Evolutionary conservation across 1,140 invertebrate species (phyloP).

Genomic region (Drosophila rhopaloa): DNA sequence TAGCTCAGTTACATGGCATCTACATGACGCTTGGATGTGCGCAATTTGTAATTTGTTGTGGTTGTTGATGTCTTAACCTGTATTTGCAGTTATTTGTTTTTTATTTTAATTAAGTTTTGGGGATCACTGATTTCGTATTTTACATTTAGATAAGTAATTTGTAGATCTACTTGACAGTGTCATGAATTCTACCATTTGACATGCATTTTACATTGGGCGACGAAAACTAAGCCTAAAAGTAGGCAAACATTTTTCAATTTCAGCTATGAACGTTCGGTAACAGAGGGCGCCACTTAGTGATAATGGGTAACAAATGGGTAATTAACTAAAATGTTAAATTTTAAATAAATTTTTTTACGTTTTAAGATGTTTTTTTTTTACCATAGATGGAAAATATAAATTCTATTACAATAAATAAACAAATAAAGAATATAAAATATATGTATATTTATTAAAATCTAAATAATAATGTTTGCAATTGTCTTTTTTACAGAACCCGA

Average conservation of each 20-base stretch:
- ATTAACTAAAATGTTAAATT: neutral
- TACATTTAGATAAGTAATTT: neutral
- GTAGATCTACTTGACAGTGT: neutral
- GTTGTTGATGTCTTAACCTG: neutral
- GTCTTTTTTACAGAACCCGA: constrained; percentile 68
- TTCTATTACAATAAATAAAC: too few species aligned
- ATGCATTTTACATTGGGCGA: neutral
- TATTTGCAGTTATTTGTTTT: neutral
- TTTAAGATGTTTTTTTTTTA: too few species aligned
- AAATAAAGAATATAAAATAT: too few species aligned
- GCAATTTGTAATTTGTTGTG: neutral
- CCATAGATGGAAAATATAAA: too few species aligned
- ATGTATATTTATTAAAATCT: too few species aligned
- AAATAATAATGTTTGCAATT: too few species aligned
- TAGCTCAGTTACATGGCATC: constrained; percentile 7
- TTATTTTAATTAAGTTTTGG: neutral
- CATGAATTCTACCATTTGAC: neutral
- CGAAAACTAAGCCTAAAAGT: constrained; percentile 28
- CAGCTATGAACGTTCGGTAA: neutral
- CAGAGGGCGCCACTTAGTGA: constrained; percentile 40
- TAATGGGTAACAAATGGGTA: neutral
- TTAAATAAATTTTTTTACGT: too few species aligned
- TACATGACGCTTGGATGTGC: neutral
- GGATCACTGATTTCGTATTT: neutral
- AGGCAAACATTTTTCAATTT: constrained; percentile 35